Conservation (phyloP, 2,797 vertebrate genomes). For the Muraenolepis orangiensis region DNA sequence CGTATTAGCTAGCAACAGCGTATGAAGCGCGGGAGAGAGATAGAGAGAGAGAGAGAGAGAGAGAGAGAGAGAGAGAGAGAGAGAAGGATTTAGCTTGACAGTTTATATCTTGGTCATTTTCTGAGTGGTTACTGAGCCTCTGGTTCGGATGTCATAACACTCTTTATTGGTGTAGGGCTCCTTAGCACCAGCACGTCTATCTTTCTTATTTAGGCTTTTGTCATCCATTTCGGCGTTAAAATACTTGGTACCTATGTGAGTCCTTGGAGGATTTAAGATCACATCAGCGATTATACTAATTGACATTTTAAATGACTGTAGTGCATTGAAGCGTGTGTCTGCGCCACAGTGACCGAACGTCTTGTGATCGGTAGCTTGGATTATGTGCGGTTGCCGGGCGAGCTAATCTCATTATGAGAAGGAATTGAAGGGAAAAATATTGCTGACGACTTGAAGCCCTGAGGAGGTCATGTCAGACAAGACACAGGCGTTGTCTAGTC, state of each 20-base stretch:
- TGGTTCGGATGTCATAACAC: conserved; percentile 16
- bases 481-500: conserved; percentile 72
- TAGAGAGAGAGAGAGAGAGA: background rate
- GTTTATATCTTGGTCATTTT: conserved; percentile 31
- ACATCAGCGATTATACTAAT: background rate
- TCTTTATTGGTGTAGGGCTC: background rate
- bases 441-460: conserved; percentile 77
- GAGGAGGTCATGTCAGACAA: conserved; percentile 78
- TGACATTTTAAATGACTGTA: background rate
- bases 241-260: background rate
- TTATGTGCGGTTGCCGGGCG: conserved; percentile 72
- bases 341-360: conserved; percentile 64
- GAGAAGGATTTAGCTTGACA: background rate
- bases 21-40: background rate
- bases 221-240: background rate
- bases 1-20: background rate
- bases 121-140: conserved; percentile 29
- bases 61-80: background rate
- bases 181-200: conserved; percentile 7
- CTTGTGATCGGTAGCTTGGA: conserved; percentile 51
- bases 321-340: conserved; percentile 30
- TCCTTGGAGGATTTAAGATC: background rate
- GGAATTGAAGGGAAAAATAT: conserved; percentile 80
- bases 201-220: background rate
- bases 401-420: conserved; percentile 79